A percentile compares a stretch with the other conserved stretches of the same genome.
Conservation (phyloP, 1,140 invertebrate genomes). For the Sarcophaga peregrina region DNA sequence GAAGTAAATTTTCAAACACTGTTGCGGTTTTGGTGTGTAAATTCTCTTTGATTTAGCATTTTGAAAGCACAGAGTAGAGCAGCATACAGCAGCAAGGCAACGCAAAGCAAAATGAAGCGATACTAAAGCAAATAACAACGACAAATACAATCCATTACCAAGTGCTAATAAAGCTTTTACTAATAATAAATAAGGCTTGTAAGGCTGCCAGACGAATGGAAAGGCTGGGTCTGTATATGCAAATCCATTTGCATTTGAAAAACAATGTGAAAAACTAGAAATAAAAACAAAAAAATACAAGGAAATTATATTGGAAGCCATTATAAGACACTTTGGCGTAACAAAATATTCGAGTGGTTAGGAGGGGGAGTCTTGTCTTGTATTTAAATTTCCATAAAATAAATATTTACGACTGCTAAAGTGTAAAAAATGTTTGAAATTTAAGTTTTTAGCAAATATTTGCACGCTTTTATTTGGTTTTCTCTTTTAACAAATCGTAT, state of each 20-base stretch:
- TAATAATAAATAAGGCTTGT: conserved; percentile 11
- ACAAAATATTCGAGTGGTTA: background rate
- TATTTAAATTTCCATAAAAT: conserved; percentile 25
- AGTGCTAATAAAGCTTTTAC: background rate
- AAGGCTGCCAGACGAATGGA: background rate
- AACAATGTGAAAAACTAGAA: no score
- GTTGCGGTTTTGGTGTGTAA: conserved; percentile 13
- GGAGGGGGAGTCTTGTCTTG: background rate
- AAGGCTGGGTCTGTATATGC: no score
- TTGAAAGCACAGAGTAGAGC: background rate
- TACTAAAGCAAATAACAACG: background rate
- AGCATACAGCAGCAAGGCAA: background rate
- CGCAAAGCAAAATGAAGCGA: background rate
- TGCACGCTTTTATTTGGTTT: background rate
- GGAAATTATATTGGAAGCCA: background rate
- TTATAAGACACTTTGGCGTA: background rate
- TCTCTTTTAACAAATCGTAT: background rate
- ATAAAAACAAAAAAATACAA: background rate
- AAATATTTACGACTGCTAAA: background rate
- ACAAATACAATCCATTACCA: background rate
- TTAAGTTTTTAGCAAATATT: conserved; percentile 20
- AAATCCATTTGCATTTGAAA: no score
- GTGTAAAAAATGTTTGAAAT: background rate
- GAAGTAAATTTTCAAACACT: background rate
- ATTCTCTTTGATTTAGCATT: background rate